phyloP scores from a whole-genome alignment of 2,888 invertebrate species.

The Physocephala rufipes region DNA sequence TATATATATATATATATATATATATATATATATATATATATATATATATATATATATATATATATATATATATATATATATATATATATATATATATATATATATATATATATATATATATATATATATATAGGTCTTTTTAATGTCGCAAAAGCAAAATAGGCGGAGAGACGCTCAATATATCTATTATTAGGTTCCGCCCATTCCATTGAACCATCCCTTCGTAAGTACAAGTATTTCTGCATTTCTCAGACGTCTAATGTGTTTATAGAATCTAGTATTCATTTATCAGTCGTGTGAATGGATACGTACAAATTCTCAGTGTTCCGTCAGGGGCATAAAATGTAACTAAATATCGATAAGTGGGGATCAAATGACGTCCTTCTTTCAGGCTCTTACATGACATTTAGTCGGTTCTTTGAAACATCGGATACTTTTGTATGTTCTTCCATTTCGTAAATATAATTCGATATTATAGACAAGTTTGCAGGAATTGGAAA shows the following conservation, averaged over 20 bases:
- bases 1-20: no score
- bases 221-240: not conserved
- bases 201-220: slow-evolving; percentile 34
- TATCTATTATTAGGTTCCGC: slow-evolving; percentile 25
- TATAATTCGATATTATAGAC: slow-evolving; percentile 28
- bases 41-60: not conserved
- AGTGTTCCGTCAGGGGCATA: slow-evolving; percentile 8
- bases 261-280: not conserved
- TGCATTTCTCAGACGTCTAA: slow-evolving; percentile 20
- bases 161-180: not conserved
- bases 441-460: slow-evolving; percentile 29
- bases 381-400: slow-evolving; percentile 57
- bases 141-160: not conserved
- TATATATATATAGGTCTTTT: not conserved
- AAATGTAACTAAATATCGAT: slow-evolving; percentile 66
- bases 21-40: no score
- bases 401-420: slow-evolving; percentile 44
- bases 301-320: slow-evolving; percentile 6
- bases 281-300: no score
- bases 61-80: not conserved
- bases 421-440: slow-evolving; percentile 31
- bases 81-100: not conserved
- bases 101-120: not conserved
- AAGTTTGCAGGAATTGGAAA: no score
- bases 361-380: slow-evolving; percentile 64